These are phyloP conservation scores for Entomobrya proxima DNA, from an alignment of 2,888 invertebrate species.

Conservation along the genomic window DNA sequence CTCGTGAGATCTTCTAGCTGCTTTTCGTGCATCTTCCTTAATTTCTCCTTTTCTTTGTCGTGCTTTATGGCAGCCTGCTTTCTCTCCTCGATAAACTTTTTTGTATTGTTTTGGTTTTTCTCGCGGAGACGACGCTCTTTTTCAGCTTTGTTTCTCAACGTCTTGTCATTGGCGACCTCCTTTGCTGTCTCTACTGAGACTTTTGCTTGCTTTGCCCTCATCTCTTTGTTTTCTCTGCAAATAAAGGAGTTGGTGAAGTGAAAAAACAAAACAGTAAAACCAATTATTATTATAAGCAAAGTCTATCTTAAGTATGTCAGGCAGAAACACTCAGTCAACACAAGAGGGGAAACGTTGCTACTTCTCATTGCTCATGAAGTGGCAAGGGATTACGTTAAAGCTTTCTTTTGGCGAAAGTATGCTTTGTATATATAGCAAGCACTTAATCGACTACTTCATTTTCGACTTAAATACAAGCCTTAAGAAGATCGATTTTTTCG, in stretches of 20 bases:
- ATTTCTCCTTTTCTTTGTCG: conserved; percentile 92
- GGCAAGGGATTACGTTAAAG: not conserved
- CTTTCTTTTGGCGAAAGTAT: too few relatives aligned
- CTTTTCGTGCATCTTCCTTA: conserved; percentile 93
- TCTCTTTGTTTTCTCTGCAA: conserved; percentile 92
- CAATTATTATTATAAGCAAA: not conserved
- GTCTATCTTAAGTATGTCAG: not conserved
- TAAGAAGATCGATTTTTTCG: too few relatives aligned
- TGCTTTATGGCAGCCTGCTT: conserved; percentile 92
- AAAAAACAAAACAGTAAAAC: conserved; percentile 41
- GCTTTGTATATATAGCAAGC: too few relatives aligned
- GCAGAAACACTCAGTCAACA: not conserved
- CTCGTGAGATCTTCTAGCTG: conserved; percentile 92
- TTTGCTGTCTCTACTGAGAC: conserved; percentile 97
- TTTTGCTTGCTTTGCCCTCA: conserved; percentile 93
- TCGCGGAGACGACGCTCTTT: conserved; percentile 94
- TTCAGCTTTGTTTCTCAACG: conserved; percentile 96
- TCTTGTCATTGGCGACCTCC: conserved; percentile 96
- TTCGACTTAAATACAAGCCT: too few relatives aligned
- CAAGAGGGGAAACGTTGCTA: too few relatives aligned
- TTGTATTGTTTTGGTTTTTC: conserved; percentile 98
- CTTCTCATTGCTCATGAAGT: not conserved
- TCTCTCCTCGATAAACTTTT: conserved; percentile 97
- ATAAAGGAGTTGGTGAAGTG: not conserved
- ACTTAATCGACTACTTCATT: too few relatives aligned